Percentiles rank a stretch among this genome's conserved stretches.
Evolutionary conservation across 2,113 vertebrate species (phyloP).

Genomic region (Triplophysa rosa): DNA sequence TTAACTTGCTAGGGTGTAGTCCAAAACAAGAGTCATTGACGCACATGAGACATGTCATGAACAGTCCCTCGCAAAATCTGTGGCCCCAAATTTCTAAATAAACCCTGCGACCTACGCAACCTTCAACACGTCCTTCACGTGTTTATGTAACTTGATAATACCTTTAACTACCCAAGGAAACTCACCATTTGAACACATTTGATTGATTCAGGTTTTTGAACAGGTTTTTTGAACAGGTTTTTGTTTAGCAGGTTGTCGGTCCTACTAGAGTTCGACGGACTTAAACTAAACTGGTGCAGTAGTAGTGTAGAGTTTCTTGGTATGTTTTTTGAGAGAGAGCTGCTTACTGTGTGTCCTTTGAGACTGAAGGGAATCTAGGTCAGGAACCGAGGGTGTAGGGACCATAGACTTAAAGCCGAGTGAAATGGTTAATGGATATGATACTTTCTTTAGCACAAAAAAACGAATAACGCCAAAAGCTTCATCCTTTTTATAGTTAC

Average conservation of each 20-base stretch:
- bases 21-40: no score
- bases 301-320: not conserved
- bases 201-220: not conserved
- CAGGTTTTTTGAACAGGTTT: not conserved
- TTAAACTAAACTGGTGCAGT: not conserved
- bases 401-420: conserved; percentile 24
- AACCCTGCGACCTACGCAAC: no score
- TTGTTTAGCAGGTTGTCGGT: not conserved
- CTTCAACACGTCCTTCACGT: no score
- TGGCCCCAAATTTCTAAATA: no score
- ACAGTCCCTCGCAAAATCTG: no score
- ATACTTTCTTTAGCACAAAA: conserved; percentile 18
- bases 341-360: conserved; percentile 1
- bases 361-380: conserved; percentile 51
- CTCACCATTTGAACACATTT: no score
- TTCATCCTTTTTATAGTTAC: conserved; percentile 26
- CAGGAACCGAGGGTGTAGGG: conserved; percentile 47
- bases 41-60: no score
- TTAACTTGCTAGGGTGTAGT: no score
- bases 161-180: no score
- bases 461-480: conserved; percentile 52
- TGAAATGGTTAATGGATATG: conserved; percentile 22
- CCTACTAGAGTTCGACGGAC: not conserved
- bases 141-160: no score
- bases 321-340: not conserved